These are phyloP conservation scores for Microplitis demolitor DNA, from an alignment of 1,140 invertebrate genomes.

Conservation along the genomic window DNA sequence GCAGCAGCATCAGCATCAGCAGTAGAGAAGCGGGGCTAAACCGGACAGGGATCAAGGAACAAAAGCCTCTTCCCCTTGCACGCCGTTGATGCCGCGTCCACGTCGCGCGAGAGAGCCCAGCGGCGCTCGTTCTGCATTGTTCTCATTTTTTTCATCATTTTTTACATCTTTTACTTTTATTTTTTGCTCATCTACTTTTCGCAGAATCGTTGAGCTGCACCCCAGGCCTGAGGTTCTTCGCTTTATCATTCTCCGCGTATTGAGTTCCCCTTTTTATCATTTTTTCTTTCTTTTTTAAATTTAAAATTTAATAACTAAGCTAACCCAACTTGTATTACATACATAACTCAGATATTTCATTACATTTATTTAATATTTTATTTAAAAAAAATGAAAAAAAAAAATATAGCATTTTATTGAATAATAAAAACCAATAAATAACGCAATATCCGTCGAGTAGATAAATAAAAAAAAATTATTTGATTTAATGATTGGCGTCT, in stretches of 20 bases:
- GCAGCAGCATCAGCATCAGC: slow-evolving; percentile 20
- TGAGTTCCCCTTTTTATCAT: background rate
- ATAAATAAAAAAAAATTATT: background rate
- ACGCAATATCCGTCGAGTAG: too few relatives aligned
- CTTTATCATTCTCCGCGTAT: background rate
- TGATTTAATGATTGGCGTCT: slow-evolving; percentile 12
- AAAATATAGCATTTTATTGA: too few relatives aligned
- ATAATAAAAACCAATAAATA: too few relatives aligned
- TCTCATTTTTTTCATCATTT: slow-evolving; percentile 28
- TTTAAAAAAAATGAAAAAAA: too few relatives aligned
- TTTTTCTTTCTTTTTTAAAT: too few relatives aligned
- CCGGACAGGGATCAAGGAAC: slow-evolving; percentile 32
- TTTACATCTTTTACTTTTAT: too few relatives aligned
- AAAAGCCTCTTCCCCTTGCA: slow-evolving; percentile 38
- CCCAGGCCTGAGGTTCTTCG: slow-evolving; percentile 3
- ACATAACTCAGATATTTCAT: too few relatives aligned
- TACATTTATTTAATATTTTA: too few relatives aligned
- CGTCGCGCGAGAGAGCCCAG: background rate
- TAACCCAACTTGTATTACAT: too few relatives aligned
- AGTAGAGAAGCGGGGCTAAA: slow-evolving; percentile 10
- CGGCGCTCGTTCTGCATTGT: slow-evolving; percentile 34
- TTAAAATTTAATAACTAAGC: too few relatives aligned
- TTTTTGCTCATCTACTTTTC: slow-evolving; percentile 7
- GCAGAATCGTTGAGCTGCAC: slow-evolving; percentile 18
- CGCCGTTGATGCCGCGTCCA: slow-evolving; percentile 12